Evolutionary conservation across 2,888 invertebrate species (phyloP).

Genomic region (Sialis lutaria): DNA sequence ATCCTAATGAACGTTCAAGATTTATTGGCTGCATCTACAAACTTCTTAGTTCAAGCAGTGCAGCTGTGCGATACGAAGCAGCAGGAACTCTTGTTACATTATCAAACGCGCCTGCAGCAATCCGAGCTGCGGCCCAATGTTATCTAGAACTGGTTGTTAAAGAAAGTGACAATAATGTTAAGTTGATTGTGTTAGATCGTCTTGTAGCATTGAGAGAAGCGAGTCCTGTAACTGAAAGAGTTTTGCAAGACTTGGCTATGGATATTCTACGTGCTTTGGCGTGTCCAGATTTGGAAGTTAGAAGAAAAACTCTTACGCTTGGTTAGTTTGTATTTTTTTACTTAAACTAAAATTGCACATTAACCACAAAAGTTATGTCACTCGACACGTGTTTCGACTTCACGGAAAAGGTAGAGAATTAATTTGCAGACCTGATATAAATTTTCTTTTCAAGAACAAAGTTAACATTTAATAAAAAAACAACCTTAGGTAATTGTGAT

Average conservation of each 20-base stretch:
- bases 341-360: background rate
- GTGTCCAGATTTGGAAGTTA: constrained; percentile 87
- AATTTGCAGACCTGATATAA: too few relatives aligned
- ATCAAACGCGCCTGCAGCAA: constrained; percentile 93
- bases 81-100: constrained; percentile 95
- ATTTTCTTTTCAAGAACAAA: too few relatives aligned
- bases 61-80: constrained; percentile 96
- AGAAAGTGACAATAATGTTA: constrained; percentile 99
- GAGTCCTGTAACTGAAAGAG: constrained; percentile 60
- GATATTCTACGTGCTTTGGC: constrained; percentile 88
- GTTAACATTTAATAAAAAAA: too few relatives aligned
- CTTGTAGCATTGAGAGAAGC: constrained; percentile 74
- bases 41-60: constrained; percentile 82
- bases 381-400: too few relatives aligned
- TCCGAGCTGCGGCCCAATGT: constrained; percentile 91
- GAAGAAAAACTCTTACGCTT: constrained; percentile 67
- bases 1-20: constrained; percentile 85
- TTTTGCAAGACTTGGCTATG: constrained; percentile 85
- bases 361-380: background rate
- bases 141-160: constrained; percentile 99
- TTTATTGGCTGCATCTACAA: constrained; percentile 99
- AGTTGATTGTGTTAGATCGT: constrained; percentile 91
- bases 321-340: constrained; percentile 20
- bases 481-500: too few relatives aligned
- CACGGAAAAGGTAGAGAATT: too few relatives aligned